phyloP scores from a whole-genome alignment of 2,797 vertebrate genomes.

The Dendrocincla tyrannina region DNA sequence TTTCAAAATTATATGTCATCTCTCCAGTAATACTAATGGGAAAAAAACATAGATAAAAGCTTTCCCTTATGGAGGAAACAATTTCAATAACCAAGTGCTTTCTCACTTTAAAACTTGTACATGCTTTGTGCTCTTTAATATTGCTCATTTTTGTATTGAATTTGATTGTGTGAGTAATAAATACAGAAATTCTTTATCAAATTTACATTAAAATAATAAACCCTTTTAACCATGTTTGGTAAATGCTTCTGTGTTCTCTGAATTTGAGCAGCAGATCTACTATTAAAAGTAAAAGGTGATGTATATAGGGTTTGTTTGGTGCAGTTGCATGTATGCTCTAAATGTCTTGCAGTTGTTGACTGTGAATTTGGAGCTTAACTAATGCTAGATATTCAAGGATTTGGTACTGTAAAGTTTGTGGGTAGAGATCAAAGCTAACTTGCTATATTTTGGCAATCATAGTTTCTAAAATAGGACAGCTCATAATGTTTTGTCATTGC shows the following conservation, averaged over 20 bases:
- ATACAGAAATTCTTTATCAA: not conserved
- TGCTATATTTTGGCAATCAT: not conserved
- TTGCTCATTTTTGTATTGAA: not conserved
- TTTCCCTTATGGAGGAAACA: not conserved
- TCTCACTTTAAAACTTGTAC: not conserved
- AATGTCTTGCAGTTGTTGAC: not conserved
- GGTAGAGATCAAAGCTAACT: not conserved
- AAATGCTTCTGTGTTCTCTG: not conserved
- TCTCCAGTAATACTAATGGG: not conserved
- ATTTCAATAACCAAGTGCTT: not conserved
- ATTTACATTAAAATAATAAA: not conserved
- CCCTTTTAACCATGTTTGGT: not conserved
- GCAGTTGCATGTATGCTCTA: not conserved
- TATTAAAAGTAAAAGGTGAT: not conserved
- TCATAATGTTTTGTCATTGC: not conserved
- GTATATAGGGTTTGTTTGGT: not conserved
- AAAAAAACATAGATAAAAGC: rapidly evolving
- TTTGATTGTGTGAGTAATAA: not conserved
- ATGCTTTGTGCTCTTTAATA: not conserved
- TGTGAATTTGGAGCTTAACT: not conserved
- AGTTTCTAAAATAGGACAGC: not conserved
- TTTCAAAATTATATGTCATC: not conserved
- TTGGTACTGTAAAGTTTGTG: not conserved
- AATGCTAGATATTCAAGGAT: not conserved
- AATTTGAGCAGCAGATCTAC: not conserved